Evolutionary conservation across 2,113 vertebrate species (phyloP), one percentile per base, ranked within the genome.

Genomic region (Mus spicilegus): DNA sequence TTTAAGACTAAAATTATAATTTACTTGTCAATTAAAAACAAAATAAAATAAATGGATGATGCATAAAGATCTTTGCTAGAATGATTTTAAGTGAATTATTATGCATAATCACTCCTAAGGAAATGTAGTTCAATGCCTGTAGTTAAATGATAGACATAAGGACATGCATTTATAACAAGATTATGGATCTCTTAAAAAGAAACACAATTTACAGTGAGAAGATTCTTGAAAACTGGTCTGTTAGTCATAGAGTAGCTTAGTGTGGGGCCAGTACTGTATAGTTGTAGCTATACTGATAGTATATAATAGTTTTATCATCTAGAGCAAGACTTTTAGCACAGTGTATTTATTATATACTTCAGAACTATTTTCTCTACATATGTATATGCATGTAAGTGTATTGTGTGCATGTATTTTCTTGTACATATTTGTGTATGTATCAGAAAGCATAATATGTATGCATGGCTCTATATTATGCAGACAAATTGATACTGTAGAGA

Each of bases 271-370:
- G 51, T 5, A 22, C 63, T 46, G 7, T 30, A 19, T 4, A 70
- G 4, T 6, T 19, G 0, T 7, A 69, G 2, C 14, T 11, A 6
- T 33, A 10, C 1, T 54, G 17, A 0, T 7, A 13, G 20, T 5
- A 2, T 7, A 58, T 20, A 16, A 24, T 26, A 9, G n/a, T 11
- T n/a, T n/a, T 39, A 85, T 26, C 28, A 54, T 87, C 20, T 33
- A 69, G 46, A 92, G 26, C 30, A 67, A 28, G 46, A 28, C 11
- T 69, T 39, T n/a, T 16, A 81, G 12, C 5, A 56, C 2, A 33
- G 9, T 1, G 16, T 65, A 5, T 72, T 90, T 51, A 49, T 28
- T 16, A 91, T 87, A 89, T 78, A 65, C 6, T 65, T 63, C n/a
- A 84, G 81, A 63, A 65, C 24, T 84, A 42, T 63, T 84, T 42